A percentile compares a stretch with the other conserved stretches of the same genome.
phyloP scores from a whole-genome alignment of 1,140 invertebrate species.

The Ceratina calcarata region DNA sequence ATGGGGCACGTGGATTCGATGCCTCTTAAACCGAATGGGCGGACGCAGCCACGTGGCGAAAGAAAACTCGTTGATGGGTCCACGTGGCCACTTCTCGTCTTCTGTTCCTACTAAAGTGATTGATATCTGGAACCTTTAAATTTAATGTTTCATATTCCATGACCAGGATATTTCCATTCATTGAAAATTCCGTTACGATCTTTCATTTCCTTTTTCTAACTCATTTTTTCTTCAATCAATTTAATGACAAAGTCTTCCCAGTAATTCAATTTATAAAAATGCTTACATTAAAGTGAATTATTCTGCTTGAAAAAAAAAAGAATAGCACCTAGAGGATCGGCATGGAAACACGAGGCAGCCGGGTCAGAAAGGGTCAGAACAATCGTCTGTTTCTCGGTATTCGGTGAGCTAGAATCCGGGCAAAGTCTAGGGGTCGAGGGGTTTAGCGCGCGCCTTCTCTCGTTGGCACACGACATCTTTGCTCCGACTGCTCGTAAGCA shows the following conservation, averaged over 20 bases:
- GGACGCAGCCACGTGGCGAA: constrained; percentile 60
- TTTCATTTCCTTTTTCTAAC: too few species aligned
- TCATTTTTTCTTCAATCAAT: too few species aligned
- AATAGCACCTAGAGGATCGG: not conserved
- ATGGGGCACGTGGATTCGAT: constrained; percentile 42
- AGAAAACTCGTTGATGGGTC: constrained; percentile 42
- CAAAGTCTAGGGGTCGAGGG: constrained; percentile 51
- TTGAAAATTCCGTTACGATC: too few species aligned
- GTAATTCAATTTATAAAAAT: not conserved
- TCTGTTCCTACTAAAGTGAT: constrained; percentile 41
- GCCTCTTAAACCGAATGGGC: constrained; percentile 63
- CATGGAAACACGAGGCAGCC: not conserved
- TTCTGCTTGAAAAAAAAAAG: not conserved
- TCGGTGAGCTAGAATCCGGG: constrained; percentile 57
- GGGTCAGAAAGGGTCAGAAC: constrained; percentile 41
- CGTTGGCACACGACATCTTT: constrained; percentile 64
- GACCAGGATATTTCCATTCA: too few species aligned
- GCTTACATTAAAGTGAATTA: not conserved
- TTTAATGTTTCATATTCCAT: too few species aligned
- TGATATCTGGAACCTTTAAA: constrained; percentile 33
- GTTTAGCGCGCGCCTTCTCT: constrained; percentile 56
- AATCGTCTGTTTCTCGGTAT: constrained; percentile 56
- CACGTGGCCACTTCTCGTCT: constrained; percentile 43
- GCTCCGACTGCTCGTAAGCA: constrained; percentile 68
- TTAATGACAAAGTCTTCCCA: too few species aligned